Base-by-base conservation (phyloP, 2,888 invertebrate species). In the Phalera bucephala region DNA sequence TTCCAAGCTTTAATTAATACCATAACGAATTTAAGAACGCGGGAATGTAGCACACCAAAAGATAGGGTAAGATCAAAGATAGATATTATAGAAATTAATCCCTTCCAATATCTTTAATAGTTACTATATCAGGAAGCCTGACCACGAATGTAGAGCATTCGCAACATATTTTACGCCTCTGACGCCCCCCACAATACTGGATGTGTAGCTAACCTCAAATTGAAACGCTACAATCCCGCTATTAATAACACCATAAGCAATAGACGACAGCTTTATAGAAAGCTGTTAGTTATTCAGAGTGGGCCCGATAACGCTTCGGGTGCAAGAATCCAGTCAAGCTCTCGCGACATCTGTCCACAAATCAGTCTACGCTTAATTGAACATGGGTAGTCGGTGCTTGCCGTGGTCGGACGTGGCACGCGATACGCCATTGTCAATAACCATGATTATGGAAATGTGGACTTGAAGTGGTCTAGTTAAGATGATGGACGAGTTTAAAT, bases 261-360 rank as follows among this genome's bases (percentile, higher is more conserved):
- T 34, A 41, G 40, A 31, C 21, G 43, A 54, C 44, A 41, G 47
- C 45, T 55, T 54, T 50, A 53, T 63, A 63, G 65, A 65, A 64
- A 65, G 66, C 55, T 49, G 61, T 57, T 54, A 50, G 48, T 49
- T 48, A 43, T 42, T 52, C 43, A 42, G 48, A 57, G 49, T 44
- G 33, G 50, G 43, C 43, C 36, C 42, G 52, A 60, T 64, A 62
- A 52, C 42, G 53, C 54, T 58, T 30, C 48, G 47, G 50, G 59
- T 52, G 54, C 59, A 46, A 45, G 58, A 56, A 59, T 55, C 56
- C 47, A 52, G 61, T 46, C 53, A 45, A 31, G 36, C 43, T 46
- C 49, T 40, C 45, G 43, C 46, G 37, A 54, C 64, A 56, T 61
- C 62, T 57, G 59, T 55, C 51, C 63, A 64, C 70, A 70, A 73